phyloP scores from a whole-genome alignment of 2,113 vertebrate genomes.

The Oxyura jamaicensis region DNA sequence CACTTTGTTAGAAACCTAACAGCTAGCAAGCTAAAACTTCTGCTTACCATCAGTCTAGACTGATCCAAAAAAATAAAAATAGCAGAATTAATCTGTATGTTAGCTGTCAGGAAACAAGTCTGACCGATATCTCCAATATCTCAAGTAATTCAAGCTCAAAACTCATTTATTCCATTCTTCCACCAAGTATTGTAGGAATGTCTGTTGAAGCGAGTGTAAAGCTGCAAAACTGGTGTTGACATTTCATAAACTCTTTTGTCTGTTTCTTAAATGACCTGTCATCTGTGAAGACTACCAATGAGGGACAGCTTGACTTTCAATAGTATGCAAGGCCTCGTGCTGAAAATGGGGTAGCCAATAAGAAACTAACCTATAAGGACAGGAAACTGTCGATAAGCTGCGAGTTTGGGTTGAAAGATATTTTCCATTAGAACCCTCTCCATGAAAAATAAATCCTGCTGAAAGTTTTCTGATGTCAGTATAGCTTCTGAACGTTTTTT shows the following conservation, averaged over 20 bases:
- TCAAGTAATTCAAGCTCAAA: neutral
- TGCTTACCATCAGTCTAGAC: neutral
- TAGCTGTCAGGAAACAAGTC: neutral
- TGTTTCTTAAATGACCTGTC: neutral
- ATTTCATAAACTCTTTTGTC: neutral
- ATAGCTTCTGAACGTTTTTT: constrained; percentile 69
- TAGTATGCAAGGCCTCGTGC: neutral
- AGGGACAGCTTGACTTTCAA: neutral
- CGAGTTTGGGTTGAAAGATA: constrained; percentile 84
- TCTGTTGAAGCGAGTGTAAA: neutral
- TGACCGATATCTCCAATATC: neutral
- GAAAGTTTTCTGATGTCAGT: constrained; percentile 81
- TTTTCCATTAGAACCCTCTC: constrained; percentile 87
- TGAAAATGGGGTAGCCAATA: neutral
- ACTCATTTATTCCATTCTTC: neutral
- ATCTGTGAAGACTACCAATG: neutral
- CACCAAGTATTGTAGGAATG: neutral
- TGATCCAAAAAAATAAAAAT: neutral
- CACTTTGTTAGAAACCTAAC: neutral
- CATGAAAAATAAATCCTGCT: constrained; percentile 82
- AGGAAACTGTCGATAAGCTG: constrained; percentile 86
- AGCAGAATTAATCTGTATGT: neutral
- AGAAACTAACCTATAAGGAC: constrained; percentile 78
- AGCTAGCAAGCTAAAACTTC: neutral
- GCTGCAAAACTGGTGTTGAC: too few species aligned